Evolutionary conservation across 2,113 vertebrate species (phyloP).

Genomic region (Mobula birostris): DNA sequence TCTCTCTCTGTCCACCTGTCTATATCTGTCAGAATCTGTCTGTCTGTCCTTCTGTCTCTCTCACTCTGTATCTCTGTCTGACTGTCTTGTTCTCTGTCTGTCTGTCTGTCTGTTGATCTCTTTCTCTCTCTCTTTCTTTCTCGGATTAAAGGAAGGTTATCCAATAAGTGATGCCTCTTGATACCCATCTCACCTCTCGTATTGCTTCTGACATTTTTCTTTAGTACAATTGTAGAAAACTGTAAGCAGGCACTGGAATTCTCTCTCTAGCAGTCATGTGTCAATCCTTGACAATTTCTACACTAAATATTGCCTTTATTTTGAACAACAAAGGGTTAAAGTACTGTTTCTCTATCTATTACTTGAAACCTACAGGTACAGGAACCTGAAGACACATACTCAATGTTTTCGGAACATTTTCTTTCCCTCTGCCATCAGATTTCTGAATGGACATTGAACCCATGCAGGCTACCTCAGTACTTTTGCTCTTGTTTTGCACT

Average conservation of each 20-base stretch:
- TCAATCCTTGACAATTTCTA: neutral
- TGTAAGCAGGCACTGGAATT: neutral
- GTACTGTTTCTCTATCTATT: neutral
- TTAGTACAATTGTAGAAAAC: neutral
- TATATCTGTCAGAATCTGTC: too few relatives aligned
- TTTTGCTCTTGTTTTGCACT: too few relatives aligned
- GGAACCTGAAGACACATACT: too few relatives aligned
- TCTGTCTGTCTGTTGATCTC: neutral
- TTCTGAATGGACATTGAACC: too few relatives aligned
- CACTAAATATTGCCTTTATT: neutral
- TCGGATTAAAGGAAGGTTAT: neutral
- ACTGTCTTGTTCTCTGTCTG: neutral
- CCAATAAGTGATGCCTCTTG: neutral
- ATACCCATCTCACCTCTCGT: neutral
- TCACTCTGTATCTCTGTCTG: too few relatives aligned
- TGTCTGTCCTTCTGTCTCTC: too few relatives aligned
- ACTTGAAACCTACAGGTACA: neutral
- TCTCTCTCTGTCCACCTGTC: neutral
- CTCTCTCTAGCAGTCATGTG: neutral
- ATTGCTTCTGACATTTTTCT: neutral
- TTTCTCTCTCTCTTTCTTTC: neutral
- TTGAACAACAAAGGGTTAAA: neutral
- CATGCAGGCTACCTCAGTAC: too few relatives aligned
- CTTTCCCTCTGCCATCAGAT: too few relatives aligned
- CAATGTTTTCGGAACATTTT: too few relatives aligned